Evolutionary conservation across 2,888 invertebrate species (phyloP).

Genomic region (Chydorus sphaericus): DNA sequence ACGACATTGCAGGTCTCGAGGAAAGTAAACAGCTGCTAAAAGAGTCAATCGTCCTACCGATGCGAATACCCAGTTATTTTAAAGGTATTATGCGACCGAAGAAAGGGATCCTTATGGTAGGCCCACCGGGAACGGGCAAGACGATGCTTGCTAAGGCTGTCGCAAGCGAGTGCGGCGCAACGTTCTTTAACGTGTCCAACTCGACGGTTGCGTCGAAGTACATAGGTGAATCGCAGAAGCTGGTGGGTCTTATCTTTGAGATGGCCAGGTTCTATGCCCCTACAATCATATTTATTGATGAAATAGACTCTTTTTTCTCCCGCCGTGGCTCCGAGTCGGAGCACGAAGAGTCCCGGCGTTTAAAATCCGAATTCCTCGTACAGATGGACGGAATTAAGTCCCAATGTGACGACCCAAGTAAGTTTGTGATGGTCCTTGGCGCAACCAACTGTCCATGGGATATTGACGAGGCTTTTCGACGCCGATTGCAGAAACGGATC

Average conservation of each 20-base stretch:
- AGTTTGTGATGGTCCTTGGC: slow-evolving; percentile 93
- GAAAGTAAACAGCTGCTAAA: slow-evolving; percentile 82
- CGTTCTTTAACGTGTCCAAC: slow-evolving; percentile 93
- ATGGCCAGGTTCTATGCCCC: slow-evolving; percentile 98
- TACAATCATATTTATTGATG: slow-evolving; percentile 98
- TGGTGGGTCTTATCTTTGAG: slow-evolving; percentile 89
- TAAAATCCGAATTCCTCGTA: slow-evolving; percentile 91
- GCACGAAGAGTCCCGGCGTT: slow-evolving; percentile 91
- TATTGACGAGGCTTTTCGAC: slow-evolving; percentile 85
- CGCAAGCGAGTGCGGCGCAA: slow-evolving; percentile 94
- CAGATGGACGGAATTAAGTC: slow-evolving; percentile 96
- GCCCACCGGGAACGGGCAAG: slow-evolving; percentile 86
- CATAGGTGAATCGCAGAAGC: slow-evolving; percentile 96
- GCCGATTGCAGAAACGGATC: slow-evolving; percentile 90
- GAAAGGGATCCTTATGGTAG: slow-evolving; percentile 92
- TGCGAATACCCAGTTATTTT: slow-evolving; percentile 97
- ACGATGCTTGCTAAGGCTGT: slow-evolving; percentile 96
- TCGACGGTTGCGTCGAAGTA: slow-evolving; percentile 97
- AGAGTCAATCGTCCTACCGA: slow-evolving; percentile 92
- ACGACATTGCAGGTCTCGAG: slow-evolving; percentile 75
- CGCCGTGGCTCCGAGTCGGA: slow-evolving; percentile 89
- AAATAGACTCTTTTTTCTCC: slow-evolving; percentile 94
- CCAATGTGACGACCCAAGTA: slow-evolving; percentile 35
- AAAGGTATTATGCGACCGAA: slow-evolving; percentile 91
- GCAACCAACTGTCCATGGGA: slow-evolving; percentile 99